A percentile compares a stretch with the other conserved stretches of the same genome.
phyloP scores from a whole-genome alignment of 37 sponge, comb jelly and placozoan species.

The Dysidea cf. avara region DNA sequence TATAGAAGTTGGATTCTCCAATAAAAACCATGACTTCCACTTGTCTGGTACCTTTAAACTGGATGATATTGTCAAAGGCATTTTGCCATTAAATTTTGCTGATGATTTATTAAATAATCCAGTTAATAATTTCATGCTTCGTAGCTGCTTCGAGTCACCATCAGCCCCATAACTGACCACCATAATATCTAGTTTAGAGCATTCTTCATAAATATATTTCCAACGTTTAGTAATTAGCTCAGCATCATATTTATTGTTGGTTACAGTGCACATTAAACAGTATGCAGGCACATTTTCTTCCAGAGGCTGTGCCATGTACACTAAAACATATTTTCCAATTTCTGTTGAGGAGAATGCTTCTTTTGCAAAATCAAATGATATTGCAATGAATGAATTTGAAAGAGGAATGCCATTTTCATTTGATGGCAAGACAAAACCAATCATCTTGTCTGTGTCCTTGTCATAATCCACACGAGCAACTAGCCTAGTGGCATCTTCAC shows the following conservation, averaged over 20 bases:
- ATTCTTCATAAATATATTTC: conserved; percentile 36
- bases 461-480: conserved; percentile 49
- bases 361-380: conserved; percentile 37
- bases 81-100: background rate
- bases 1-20: conserved; percentile 25
- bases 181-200: conserved; percentile 24
- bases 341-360: background rate
- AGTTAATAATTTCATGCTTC: conserved; percentile 36
- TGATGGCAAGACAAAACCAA: conserved; percentile 45
- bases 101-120: background rate
- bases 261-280: conserved; percentile 34
- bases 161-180: conserved; percentile 56
- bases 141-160: conserved; percentile 53
- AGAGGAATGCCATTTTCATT: conserved; percentile 25
- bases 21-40: conserved; percentile 31
- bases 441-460: conserved; percentile 36
- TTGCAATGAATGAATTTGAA: conserved; percentile 17
- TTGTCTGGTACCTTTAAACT: conserved; percentile 17
- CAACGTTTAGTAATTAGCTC: conserved; percentile 21
- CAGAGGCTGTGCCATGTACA: conserved; percentile 61
- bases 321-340: conserved; percentile 45
- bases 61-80: background rate
- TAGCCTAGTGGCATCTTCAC: conserved; percentile 50
- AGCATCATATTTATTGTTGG: conserved; percentile 35
- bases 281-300: conserved; percentile 26